A percentile compares a stretch with the other conserved stretches of the same genome.
Evolutionary conservation across 2,797 vertebrate species (phyloP).

Genomic region (Characodon lateralis): DNA sequence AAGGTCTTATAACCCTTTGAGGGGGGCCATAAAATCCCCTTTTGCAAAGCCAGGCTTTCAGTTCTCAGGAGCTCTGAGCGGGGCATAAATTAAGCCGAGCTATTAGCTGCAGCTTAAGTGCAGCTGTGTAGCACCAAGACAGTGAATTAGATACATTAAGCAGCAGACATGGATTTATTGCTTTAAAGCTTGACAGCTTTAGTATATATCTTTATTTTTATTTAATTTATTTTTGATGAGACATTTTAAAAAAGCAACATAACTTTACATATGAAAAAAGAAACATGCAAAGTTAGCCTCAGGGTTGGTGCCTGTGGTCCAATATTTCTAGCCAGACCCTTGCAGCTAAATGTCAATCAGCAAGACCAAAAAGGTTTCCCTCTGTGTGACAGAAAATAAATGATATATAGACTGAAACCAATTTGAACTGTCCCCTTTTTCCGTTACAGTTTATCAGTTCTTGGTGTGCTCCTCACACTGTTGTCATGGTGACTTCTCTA

Average conservation of each 20-base stretch:
- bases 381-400: slow-evolving; percentile 36
- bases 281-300: slow-evolving; percentile 21
- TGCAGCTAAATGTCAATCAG: slow-evolving; percentile 26
- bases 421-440: slow-evolving; percentile 50
- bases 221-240: neutral
- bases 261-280: slow-evolving; percentile 18
- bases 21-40: slow-evolving; percentile 53
- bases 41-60: slow-evolving; percentile 50
- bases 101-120: slow-evolving; percentile 67
- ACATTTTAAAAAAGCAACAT: neutral
- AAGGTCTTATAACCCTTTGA: slow-evolving; percentile 47
- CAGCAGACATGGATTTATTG: slow-evolving; percentile 31
- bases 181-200: slow-evolving; percentile 33
- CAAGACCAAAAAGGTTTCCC: slow-evolving; percentile 31
- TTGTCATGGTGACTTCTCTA: slow-evolving; percentile 75
- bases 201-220: neutral
- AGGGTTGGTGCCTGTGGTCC: slow-evolving; percentile 50
- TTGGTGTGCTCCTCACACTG: slow-evolving; percentile 57
- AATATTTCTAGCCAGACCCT: slow-evolving; percentile 31
- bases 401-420: slow-evolving; percentile 53
- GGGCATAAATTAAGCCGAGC: slow-evolving; percentile 64
- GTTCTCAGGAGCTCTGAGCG: slow-evolving; percentile 50
- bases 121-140: slow-evolving; percentile 49
- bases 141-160: slow-evolving; percentile 50
- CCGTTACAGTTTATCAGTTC: slow-evolving; percentile 68